Conservation (phyloP, 1,140 invertebrate species). For the Portunus trituberculatus region DNA sequence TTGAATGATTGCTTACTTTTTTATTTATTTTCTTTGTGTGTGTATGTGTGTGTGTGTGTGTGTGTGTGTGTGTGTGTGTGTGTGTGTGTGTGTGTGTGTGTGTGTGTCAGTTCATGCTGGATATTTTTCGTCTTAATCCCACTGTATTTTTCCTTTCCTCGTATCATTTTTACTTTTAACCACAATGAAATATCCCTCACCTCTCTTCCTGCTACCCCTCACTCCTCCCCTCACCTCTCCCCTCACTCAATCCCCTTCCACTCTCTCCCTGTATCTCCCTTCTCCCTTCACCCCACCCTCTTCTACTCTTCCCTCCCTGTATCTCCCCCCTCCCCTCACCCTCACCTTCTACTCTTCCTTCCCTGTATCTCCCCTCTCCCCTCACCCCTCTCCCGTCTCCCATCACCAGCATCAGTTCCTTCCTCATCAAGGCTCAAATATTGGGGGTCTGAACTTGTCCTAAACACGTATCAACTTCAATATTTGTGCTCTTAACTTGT, state of each 20-base stretch:
- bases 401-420: background rate
- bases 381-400: background rate
- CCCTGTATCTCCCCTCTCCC: background rate
- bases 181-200: no score
- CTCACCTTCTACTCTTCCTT: background rate
- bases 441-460: slow-evolving; percentile 18
- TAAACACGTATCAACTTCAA: slow-evolving; percentile 12
- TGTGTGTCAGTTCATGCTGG: background rate
- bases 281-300: background rate
- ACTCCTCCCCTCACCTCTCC: no score
- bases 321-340: background rate
- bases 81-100: no score
- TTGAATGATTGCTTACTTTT: no score
- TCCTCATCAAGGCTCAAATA: slow-evolving; percentile 11
- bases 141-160: no score
- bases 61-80: no score
- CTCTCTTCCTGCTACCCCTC: no score
- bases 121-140: background rate
- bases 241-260: no score
- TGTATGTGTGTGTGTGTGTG: no score
- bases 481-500: background rate
- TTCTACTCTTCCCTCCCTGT: background rate
- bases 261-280: no score
- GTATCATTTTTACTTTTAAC: no score
- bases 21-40: no score